Percentiles rank a stretch among this genome's conserved stretches.
Evolutionary conservation across 2,113 vertebrate species (phyloP).

Genomic region (Narcine bancroftii): DNA sequence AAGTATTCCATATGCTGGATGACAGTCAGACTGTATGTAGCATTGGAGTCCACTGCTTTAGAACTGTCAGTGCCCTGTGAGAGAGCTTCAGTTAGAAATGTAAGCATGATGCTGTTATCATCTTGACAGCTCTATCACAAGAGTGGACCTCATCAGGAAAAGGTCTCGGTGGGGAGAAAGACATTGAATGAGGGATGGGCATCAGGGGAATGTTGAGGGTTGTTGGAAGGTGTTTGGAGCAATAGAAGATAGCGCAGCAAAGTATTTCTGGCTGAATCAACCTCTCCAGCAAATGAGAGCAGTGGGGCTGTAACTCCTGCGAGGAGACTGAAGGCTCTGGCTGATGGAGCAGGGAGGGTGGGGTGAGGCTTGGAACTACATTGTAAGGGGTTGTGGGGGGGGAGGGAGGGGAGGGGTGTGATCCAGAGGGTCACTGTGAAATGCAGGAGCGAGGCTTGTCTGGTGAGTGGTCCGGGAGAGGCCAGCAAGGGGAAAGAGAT

Average conservation of each 20-base stretch:
- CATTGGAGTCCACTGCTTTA: not conserved
- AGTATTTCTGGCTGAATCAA: not conserved
- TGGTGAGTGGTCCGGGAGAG: not conserved
- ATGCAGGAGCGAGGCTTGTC: not conserved
- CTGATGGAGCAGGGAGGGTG: not conserved
- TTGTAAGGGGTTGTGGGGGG: no score
- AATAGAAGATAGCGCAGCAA: not conserved
- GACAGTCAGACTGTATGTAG: not conserved
- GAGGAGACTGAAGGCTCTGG: not conserved
- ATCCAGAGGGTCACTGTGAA: not conserved
- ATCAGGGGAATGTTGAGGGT: not conserved
- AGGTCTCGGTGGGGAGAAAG: not conserved
- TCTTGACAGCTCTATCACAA: not conserved
- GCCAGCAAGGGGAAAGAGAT: not conserved
- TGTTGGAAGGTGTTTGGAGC: not conserved
- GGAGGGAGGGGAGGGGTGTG: no score
- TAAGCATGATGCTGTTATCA: not conserved
- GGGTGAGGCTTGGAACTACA: not conserved
- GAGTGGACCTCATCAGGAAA: not conserved
- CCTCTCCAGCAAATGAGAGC: not conserved
- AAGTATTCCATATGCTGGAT: not conserved
- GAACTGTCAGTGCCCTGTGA: not conserved
- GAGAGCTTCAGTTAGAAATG: not conserved
- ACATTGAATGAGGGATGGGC: not conserved
- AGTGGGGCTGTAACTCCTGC: not conserved